Conservation (phyloP, 92 coral and sea anemone genomes). For the Porites evermanni region DNA sequence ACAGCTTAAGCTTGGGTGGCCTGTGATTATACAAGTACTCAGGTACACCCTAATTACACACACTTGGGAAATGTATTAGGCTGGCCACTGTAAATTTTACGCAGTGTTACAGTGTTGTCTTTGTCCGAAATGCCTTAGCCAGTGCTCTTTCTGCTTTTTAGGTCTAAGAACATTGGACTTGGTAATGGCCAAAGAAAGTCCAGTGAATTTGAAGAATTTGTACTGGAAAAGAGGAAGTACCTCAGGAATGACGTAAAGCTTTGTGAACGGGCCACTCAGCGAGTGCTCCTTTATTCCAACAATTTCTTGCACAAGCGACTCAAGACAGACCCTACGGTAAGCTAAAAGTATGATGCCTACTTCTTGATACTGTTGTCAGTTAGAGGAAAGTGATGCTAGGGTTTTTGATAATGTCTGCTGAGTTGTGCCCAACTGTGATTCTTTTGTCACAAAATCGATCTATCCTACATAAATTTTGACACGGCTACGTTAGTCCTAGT, state of each 20-base stretch:
- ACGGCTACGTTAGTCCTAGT: too few relatives aligned
- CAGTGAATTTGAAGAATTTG: conserved; percentile 84
- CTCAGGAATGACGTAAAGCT: conserved; percentile 78
- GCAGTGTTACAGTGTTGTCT: too few relatives aligned
- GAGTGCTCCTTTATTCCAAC: conserved; percentile 91
- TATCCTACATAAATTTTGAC: too few relatives aligned
- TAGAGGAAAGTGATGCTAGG: neutral
- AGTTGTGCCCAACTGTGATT: too few relatives aligned
- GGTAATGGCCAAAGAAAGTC: conserved; percentile 99
- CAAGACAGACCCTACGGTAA: conserved; percentile 95
- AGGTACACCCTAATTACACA: too few relatives aligned
- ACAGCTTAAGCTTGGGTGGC: too few relatives aligned
- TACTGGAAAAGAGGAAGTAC: conserved; percentile 81
- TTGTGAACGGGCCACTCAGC: conserved; percentile 96
- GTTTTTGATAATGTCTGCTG: too few relatives aligned
- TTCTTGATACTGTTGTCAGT: neutral
- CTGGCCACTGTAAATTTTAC: too few relatives aligned
- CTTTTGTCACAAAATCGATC: too few relatives aligned
- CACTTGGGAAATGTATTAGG: too few relatives aligned
- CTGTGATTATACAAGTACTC: too few relatives aligned
- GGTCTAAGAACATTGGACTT: conserved; percentile 92
- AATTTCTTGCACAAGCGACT: conserved; percentile 96
- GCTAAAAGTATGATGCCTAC: neutral
- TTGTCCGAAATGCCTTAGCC: too few relatives aligned
- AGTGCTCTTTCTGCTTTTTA: conserved; percentile 14